A percentile compares a stretch with the other conserved stretches of the same genome.
phyloP scores from a whole-genome alignment of 2,888 invertebrate genomes.

The Aleiodes alternator region DNA sequence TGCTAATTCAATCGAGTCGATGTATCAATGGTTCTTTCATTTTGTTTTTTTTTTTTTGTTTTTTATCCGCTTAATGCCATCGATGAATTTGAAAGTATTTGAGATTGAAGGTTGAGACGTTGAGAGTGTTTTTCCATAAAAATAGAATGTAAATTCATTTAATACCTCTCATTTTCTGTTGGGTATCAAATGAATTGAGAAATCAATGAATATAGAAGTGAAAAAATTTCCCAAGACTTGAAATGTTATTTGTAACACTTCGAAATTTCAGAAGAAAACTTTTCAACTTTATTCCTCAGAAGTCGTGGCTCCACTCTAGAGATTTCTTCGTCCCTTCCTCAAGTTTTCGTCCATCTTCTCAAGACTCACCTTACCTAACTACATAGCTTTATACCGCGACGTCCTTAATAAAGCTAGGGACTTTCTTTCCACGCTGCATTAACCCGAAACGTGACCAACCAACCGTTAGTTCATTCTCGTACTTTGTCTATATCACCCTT shows the following conservation, averaged over 20 bases:
- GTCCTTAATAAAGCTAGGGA: slow-evolving; percentile 69
- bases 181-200: no score
- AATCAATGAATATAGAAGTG: not conserved
- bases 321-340: slow-evolving; percentile 19
- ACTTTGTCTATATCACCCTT: slow-evolving; percentile 51
- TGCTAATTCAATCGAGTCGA: slow-evolving; percentile 65
- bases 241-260: no score
- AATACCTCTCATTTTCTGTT: no score
- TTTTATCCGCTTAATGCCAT: not conserved
- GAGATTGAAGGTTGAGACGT: not conserved
- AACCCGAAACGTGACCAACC: slow-evolving; percentile 69
- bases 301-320: slow-evolving; percentile 10
- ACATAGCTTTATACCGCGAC: slow-evolving; percentile 57
- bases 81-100: not conserved
- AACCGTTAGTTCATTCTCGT: slow-evolving; percentile 49
- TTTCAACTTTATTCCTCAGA: not conserved
- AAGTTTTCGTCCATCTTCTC: slow-evolving; percentile 42
- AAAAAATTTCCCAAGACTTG: no score
- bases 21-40: slow-evolving; percentile 13
- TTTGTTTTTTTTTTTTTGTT: slow-evolving; percentile 24
- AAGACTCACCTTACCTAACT: slow-evolving; percentile 50
- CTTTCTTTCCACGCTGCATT: slow-evolving; percentile 70
- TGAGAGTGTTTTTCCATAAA: not conserved
- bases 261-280: not conserved
- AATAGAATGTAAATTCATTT: no score